Evolutionary conservation across 2,888 invertebrate genomes (phyloP), one percentile per base, ranked within the genome.

Genomic region (Glyphotaelius pellucidus): DNA sequence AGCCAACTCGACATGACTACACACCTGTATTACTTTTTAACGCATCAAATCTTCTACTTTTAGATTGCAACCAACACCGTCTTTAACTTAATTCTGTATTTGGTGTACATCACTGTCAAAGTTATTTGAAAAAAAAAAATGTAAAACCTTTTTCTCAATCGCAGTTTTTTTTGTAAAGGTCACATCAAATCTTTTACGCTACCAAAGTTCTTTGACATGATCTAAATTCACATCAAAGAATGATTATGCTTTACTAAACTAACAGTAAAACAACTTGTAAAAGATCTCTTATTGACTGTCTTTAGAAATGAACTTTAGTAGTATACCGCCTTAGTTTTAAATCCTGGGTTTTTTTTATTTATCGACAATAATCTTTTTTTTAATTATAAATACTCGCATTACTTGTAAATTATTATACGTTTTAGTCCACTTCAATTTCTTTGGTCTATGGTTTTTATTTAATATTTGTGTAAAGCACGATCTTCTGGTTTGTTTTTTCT

Each of bases 31-130:
- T 67, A 67, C 67, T 67, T 30, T 88, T 47, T 79, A 88, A 67
- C 30, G 88, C 88, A 88, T 35, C 67, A 30, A n/a, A 35, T 88
- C 47, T 88, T 88, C 52, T 67, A 35, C 32, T 88, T 32, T 86
- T 86, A 42, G 86, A 86, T 86, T 86, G 86, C 86, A 83, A 83
- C 83, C 15, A 86, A 86, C 42, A 42, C 30, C 25, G 30, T 86
- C 42, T 86, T 14, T n/a, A 38, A 86, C 38, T 38, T 42, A 67
- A 25, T 67, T 67, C 67, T 25, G n/a, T 67, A 67, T 67, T 67
- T 67, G 25, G 67, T 67, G 67, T 19, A 67, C 7, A 67, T 9
- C 52, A 67, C 67, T 67, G 25, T 67, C 19, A 19, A 67, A 67
- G 25, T 67, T 25, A 67, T 67, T 67, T n/a, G 52, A n/a, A 52